A percentile compares a stretch with the other conserved stretches of the same genome.
phyloP scores from a whole-genome alignment of 2,888 invertebrate genomes.

The Automeris io region DNA sequence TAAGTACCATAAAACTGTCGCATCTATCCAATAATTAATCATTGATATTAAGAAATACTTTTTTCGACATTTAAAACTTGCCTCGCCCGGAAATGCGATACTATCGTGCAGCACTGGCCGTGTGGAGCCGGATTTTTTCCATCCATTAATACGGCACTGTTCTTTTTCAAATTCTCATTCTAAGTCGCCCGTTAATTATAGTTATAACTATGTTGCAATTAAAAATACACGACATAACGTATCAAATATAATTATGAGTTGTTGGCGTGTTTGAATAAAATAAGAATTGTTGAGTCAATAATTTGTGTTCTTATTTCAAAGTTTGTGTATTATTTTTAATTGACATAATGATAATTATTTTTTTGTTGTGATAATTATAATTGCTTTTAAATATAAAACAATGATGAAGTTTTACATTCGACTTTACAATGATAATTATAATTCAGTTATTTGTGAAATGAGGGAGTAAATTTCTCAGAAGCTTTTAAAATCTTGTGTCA shows the following conservation, averaged over 20 bases:
- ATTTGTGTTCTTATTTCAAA: background rate
- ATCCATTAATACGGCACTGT: constrained; percentile 1
- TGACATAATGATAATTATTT: constrained; percentile 1
- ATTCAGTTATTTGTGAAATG: too few relatives aligned
- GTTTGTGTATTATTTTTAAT: constrained; percentile 1
- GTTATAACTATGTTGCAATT: constrained; percentile 19
- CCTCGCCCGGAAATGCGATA: constrained; percentile 60
- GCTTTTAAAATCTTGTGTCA: too few relatives aligned
- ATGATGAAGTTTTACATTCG: too few relatives aligned
- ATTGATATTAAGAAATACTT: constrained; percentile 11
- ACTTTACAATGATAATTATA: too few relatives aligned
- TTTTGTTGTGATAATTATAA: background rate
- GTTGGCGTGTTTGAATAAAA: constrained; percentile 12
- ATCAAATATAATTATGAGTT: constrained; percentile 10
- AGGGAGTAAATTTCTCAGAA: too few relatives aligned
- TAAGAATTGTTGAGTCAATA: background rate
- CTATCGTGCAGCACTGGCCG: constrained; percentile 52
- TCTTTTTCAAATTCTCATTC: constrained; percentile 17
- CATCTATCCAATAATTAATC: background rate
- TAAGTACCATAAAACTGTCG: background rate
- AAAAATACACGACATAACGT: constrained; percentile 32
- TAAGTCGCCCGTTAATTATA: constrained; percentile 20
- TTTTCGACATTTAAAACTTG: constrained; percentile 12
- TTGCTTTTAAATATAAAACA: too few relatives aligned
- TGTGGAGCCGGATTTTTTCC: constrained; percentile 2